Percentiles rank a stretch among this genome's conserved stretches.
Evolutionary conservation across 2,113 vertebrate species (phyloP).

Genomic region (Rhinolophus ferrumequinum): DNA sequence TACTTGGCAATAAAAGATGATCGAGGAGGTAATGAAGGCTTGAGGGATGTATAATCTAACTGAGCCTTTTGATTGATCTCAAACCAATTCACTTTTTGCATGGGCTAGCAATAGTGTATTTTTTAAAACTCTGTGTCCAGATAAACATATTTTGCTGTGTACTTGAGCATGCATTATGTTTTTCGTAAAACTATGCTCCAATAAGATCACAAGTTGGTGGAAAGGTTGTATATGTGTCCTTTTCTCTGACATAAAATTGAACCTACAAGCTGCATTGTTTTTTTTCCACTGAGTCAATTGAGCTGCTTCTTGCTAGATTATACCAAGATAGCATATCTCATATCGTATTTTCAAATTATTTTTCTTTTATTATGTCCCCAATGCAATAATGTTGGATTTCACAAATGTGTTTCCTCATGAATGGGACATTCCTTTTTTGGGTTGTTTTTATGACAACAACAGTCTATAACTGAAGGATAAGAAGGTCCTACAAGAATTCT

Average conservation of each 20-base stretch:
- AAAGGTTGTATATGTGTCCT: not conserved
- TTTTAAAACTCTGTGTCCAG: not conserved
- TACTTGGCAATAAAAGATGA: not conserved
- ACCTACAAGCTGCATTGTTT: not conserved
- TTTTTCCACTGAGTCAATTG: not conserved
- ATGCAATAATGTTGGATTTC: not conserved
- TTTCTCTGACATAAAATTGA: not conserved
- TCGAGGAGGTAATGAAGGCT: not conserved
- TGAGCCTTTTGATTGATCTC: not conserved
- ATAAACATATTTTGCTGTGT: not conserved
- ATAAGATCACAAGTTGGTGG: not conserved
- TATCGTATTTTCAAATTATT: not conserved
- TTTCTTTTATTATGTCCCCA: not conserved
- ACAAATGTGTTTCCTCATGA: not conserved
- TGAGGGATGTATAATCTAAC: not conserved
- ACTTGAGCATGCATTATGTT: not conserved
- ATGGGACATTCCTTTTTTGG: not conserved
- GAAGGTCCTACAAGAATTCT: not conserved
- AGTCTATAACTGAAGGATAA: not conserved
- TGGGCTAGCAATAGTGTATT: not conserved
- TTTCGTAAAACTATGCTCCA: not conserved
- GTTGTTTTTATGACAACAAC: not conserved
- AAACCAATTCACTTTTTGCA: not conserved
- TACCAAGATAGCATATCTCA: not conserved
- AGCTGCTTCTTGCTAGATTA: not conserved